Conservation (phyloP, 2,113 vertebrate genomes). For the Illadopsis cleaveri region DNA sequence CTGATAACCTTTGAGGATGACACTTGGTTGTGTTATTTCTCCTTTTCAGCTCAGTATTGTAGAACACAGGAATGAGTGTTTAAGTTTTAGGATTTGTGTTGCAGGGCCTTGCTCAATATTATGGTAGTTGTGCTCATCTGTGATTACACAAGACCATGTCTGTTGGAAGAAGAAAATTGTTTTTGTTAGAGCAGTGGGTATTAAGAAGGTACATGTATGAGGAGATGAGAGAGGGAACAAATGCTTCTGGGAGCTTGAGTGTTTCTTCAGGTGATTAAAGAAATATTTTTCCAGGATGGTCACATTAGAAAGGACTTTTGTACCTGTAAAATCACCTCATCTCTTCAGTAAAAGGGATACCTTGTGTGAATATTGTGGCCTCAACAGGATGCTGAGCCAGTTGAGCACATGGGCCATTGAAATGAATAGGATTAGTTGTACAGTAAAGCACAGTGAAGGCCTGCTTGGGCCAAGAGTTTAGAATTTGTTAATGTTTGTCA, state of each 20-base stretch:
- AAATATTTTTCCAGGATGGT: not conserved
- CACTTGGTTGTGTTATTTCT: not conserved
- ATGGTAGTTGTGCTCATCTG: not conserved
- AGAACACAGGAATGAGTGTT: not conserved
- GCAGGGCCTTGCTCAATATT: not conserved
- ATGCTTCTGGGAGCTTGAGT: not conserved
- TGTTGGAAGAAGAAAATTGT: not conserved
- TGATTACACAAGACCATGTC: not conserved
- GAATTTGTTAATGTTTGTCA: not conserved
- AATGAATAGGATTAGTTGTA: not conserved
- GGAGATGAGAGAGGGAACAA: not conserved
- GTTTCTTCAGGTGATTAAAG: not conserved
- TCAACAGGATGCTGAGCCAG: not conserved
- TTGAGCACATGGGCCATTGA: not conserved
- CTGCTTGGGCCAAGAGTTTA: not conserved
- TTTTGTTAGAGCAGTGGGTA: not conserved
- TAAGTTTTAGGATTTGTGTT: not conserved
- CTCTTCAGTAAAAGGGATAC: not conserved
- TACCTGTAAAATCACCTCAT: not conserved
- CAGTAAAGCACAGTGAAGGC: not conserved
- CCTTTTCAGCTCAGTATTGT: not conserved
- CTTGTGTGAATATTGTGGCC: not conserved
- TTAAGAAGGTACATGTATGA: accelerated
- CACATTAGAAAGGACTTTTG: not conserved
- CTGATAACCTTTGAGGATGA: not conserved